A percentile compares a stretch with the other conserved stretches of the same genome.
Conservation (phyloP, 1,140 invertebrate species). For the Drosophila ironensis region DNA sequence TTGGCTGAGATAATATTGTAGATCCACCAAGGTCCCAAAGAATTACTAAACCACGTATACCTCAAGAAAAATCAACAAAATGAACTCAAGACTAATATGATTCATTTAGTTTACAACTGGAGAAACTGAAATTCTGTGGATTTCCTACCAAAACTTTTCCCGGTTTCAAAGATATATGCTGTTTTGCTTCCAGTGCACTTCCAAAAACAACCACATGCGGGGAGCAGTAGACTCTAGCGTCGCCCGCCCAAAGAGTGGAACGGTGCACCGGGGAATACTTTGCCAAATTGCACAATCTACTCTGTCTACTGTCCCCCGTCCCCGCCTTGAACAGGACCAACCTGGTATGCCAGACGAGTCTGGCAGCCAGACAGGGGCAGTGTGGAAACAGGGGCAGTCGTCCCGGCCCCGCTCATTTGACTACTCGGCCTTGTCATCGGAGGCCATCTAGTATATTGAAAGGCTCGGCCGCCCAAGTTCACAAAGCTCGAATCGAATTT, state of each 20-base stretch:
- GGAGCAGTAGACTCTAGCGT: neutral
- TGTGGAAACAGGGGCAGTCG: neutral
- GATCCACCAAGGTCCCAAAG: no score
- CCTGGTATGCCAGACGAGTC: constrained; percentile 25
- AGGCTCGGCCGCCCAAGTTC: neutral
- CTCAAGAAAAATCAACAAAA: no score
- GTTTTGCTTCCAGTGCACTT: neutral
- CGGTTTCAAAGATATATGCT: neutral
- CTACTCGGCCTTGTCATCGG: constrained; percentile 51
- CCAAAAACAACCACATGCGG: neutral
- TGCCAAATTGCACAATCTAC: constrained; percentile 72
- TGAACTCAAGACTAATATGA: no score
- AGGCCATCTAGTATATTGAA: neutral
- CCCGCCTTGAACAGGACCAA: neutral
- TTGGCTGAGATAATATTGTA: no score
- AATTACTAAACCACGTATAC: no score
- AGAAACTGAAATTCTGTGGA: no score
- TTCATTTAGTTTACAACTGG: neutral
- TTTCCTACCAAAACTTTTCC: neutral
- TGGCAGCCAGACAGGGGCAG: constrained; percentile 18
- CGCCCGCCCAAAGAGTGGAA: constrained; percentile 55
- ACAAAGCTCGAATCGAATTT: neutral
- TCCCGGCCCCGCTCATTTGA: constrained; percentile 66
- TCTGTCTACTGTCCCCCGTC: constrained; percentile 2
- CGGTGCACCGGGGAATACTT: constrained; percentile 74